Evolutionary conservation across 2,888 invertebrate genomes (phyloP).

Genomic region (Lycaena phlaeas): DNA sequence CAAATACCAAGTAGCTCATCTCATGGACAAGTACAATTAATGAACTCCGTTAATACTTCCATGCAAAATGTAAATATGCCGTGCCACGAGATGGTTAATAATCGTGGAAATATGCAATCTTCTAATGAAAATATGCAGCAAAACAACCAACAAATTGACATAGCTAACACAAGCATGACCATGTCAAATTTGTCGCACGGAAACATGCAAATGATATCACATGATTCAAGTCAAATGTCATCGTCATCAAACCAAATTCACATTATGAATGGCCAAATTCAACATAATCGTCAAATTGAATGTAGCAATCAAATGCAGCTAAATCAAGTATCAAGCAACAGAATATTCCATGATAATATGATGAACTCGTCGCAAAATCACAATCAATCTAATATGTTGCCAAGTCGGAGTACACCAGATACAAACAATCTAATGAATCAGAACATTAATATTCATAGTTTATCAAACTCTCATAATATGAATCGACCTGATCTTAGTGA

Average conservation of each 20-base stretch:
- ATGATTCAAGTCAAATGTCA: slow-evolving; percentile 18
- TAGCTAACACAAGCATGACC: slow-evolving; percentile 29
- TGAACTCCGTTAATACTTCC: slow-evolving; percentile 54
- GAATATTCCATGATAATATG: slow-evolving; percentile 56
- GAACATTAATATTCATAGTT: slow-evolving; percentile 53
- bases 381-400: slow-evolving; percentile 43
- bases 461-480: slow-evolving; percentile 44
- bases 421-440: slow-evolving; percentile 50
- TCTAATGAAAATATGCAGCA: slow-evolving; percentile 44
- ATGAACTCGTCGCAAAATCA: slow-evolving; percentile 44
- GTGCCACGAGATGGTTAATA: slow-evolving; percentile 54
- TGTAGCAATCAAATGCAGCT: slow-evolving; percentile 50
- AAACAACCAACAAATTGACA: slow-evolving; percentile 46
- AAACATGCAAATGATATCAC: slow-evolving; percentile 48
- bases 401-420: slow-evolving; percentile 52
- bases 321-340: slow-evolving; percentile 38
- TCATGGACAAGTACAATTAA: slow-evolving; percentile 53
- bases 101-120: slow-evolving; percentile 44
- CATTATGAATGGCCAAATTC: slow-evolving; percentile 65
- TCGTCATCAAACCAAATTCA: slow-evolving; percentile 57
- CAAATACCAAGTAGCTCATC: slow-evolving; percentile 44
- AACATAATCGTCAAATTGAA: slow-evolving; percentile 52
- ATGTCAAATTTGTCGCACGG: slow-evolving; percentile 48
- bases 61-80: slow-evolving; percentile 57
- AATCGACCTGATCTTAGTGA: slow-evolving; percentile 51